These are phyloP conservation scores for Yponomeuta evonymella DNA, from an alignment of 2,888 invertebrate species.

Conservation along the genomic window DNA sequence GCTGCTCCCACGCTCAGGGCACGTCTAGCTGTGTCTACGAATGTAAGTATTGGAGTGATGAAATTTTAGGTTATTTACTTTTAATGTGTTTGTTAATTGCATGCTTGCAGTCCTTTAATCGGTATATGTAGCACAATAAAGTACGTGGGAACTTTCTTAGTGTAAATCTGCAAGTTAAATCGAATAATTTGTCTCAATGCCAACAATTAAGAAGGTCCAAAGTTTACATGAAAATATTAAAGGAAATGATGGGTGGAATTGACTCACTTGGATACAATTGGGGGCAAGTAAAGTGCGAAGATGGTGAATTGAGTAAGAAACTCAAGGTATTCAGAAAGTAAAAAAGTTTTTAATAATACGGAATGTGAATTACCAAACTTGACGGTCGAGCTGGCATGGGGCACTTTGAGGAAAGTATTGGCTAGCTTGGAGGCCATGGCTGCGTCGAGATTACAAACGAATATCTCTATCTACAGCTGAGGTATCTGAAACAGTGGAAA, in stretches of 20 bases:
- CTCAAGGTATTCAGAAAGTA: not conserved
- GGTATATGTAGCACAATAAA: not conserved
- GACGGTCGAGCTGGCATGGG: slow-evolving; percentile 50
- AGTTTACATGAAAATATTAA: slow-evolving; percentile 36
- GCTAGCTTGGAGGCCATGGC: slow-evolving; percentile 67
- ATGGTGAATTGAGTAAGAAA: not conserved
- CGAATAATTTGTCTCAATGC: slow-evolving; percentile 38
- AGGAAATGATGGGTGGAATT: not conserved
- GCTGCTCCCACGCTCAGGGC: slow-evolving; percentile 71
- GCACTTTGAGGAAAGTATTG: slow-evolving; percentile 57
- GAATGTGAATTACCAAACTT: slow-evolving; percentile 54
- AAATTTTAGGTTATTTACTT: slow-evolving; percentile 3
- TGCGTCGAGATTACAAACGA: slow-evolving; percentile 29
- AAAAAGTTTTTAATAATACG: slow-evolving; percentile 11
- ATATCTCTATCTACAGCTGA: slow-evolving; percentile 28
- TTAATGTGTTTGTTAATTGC: not conserved
- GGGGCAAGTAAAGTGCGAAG: not conserved
- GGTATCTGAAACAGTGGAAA: slow-evolving; percentile 17
- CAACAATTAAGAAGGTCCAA: slow-evolving; percentile 49
- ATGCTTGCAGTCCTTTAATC: not conserved
- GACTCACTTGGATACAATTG: not conserved
- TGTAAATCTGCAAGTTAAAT: slow-evolving; percentile 1
- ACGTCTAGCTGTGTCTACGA: slow-evolving; percentile 62
- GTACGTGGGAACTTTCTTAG: not conserved
- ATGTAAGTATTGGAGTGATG: not conserved